Conservation (phyloP, 2,797 vertebrate genomes). For the Eupleurogrammus muticus region DNA sequence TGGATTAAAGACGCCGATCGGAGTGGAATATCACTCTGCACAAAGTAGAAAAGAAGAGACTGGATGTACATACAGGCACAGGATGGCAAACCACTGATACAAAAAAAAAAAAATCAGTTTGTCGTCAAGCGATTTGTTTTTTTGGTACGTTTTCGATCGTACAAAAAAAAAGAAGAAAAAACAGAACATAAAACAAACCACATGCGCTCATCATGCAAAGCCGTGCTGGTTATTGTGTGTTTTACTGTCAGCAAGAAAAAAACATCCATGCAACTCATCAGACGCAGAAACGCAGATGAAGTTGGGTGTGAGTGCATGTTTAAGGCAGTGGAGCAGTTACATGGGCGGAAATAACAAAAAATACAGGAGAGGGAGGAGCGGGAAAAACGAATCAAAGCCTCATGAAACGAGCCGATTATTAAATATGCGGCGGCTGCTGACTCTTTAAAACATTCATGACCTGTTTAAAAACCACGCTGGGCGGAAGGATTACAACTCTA, state of each 20-base stretch:
- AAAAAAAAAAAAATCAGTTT: conserved; percentile 23
- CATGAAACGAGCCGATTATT: conserved; percentile 58
- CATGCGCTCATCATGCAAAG: conserved; percentile 67
- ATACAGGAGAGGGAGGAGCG: conserved; percentile 17
- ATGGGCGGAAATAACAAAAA: background rate
- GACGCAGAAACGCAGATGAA: conserved; percentile 1
- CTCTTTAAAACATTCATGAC: conserved; percentile 27
- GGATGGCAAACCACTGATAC: conserved; percentile 26
- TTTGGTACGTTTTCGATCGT: conserved; percentile 59
- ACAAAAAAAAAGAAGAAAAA: conserved; percentile 24
- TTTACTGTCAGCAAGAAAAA: conserved; percentile 29
- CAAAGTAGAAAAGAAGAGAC: conserved; percentile 26
- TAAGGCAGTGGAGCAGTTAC: conserved; percentile 45
- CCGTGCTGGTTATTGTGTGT: conserved; percentile 44
- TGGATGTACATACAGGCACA: conserved; percentile 48
- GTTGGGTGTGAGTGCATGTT: conserved; percentile 19
- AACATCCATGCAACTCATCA: conserved; percentile 42
- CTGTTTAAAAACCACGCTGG: background rate
- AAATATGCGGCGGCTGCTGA: conserved; percentile 48
- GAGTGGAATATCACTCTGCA: conserved; percentile 24
- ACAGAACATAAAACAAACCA: background rate
- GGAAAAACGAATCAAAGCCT: conserved; percentile 49
- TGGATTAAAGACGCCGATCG: conserved; percentile 49
- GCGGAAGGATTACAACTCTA: background rate
- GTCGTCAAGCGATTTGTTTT: conserved; percentile 40